phyloP scores from a whole-genome alignment of 2,797 vertebrate species.

The Takifugu ocellatus region DNA sequence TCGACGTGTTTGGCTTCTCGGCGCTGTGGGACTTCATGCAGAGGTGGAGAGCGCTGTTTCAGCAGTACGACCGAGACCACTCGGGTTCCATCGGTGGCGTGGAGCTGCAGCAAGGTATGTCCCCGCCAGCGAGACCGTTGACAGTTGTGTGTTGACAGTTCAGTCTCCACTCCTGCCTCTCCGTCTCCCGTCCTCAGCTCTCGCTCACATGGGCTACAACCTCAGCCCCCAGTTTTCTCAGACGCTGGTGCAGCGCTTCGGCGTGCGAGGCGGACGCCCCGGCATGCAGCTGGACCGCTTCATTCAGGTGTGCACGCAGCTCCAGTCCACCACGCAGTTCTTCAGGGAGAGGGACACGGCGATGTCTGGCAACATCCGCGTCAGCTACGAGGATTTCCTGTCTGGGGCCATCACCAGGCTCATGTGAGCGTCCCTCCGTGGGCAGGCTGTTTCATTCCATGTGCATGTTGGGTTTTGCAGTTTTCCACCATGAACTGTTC shows the following conservation, averaged over 20 bases:
- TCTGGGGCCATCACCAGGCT: constrained; percentile 80
- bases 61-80: constrained; percentile 88
- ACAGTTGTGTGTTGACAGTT: too few relatives aligned
- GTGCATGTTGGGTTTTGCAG: constrained; percentile 15
- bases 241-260: constrained; percentile 77
- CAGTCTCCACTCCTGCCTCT: not conserved
- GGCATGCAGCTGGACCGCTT: constrained; percentile 91
- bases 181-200: constrained; percentile 70
- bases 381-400: constrained; percentile 95
- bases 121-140: not conserved
- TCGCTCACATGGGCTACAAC: constrained; percentile 95
- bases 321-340: constrained; percentile 88
- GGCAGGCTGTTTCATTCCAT: constrained; percentile 26
- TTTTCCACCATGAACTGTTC: not conserved
- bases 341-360: constrained; percentile 88
- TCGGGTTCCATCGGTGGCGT: constrained; percentile 84
- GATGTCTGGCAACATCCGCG: constrained; percentile 78
- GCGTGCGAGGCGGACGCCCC: constrained; percentile 24
- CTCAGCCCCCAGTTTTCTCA: constrained; percentile 92
- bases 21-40: constrained; percentile 89
- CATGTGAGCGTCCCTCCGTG: constrained; percentile 73
- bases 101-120: constrained; percentile 90
- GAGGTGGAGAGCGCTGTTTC: constrained; percentile 90
- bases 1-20: constrained; percentile 89
- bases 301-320: constrained; percentile 93